Conservation (phyloP, 2,113 vertebrate species). For the Spea multiplicata region DNA sequence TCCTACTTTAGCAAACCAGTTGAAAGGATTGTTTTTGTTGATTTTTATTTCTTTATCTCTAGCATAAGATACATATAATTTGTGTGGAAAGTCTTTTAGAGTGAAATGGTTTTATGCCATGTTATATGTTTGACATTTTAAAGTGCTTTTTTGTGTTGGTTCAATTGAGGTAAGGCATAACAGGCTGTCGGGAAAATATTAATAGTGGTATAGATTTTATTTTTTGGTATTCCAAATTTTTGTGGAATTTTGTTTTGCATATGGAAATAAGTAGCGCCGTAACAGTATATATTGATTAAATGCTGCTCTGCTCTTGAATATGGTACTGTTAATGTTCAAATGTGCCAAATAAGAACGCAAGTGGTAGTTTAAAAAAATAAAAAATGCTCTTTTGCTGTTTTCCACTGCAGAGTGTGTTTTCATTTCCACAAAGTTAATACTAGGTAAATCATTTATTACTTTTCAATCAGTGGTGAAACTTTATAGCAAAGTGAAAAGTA, state of each 20-base stretch:
- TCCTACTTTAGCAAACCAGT: too few species aligned
- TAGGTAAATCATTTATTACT: slow-evolving; percentile 22
- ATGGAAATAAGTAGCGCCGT: not conserved
- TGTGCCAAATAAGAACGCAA: not conserved
- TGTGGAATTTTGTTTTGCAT: not conserved
- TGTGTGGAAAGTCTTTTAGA: not conserved
- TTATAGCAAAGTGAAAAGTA: slow-evolving; percentile 2
- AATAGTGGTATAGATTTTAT: not conserved
- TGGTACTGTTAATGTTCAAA: not conserved
- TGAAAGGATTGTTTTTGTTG: too few species aligned
- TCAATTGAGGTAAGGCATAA: not conserved
- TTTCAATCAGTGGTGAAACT: slow-evolving; percentile 24
- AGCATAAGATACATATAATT: not conserved
- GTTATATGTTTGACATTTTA: not conserved
- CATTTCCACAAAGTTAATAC: slow-evolving; percentile 24
- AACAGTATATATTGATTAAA: not conserved
- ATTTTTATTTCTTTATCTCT: too few species aligned
- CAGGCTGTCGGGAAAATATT: not conserved
- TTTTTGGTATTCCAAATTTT: not conserved
- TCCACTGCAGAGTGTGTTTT: not conserved
- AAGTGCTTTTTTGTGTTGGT: not conserved
- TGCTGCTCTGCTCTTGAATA: not conserved
- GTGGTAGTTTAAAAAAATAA: not conserved
- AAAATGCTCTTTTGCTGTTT: not conserved
- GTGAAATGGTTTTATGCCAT: not conserved